Percentiles rank a stretch among this genome's conserved stretches.
Evolutionary conservation across 2,797 vertebrate genomes (phyloP).

Genomic region (Artibeus lituratus): DNA sequence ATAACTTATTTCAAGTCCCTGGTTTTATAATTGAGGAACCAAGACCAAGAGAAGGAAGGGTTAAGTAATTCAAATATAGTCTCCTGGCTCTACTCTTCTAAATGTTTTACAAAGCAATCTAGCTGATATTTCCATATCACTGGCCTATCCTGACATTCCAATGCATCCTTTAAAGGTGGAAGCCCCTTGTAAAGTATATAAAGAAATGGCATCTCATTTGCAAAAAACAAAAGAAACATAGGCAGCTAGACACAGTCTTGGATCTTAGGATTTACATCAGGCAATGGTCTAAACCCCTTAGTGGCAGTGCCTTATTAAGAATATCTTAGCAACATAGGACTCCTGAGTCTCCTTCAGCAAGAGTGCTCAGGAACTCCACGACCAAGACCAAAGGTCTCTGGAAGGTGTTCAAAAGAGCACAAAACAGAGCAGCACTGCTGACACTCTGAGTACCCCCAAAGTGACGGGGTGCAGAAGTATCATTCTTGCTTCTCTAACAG

Average conservation of each 20-base stretch:
- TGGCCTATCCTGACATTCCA: neutral
- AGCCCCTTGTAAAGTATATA: neutral
- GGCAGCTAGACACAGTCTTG: neutral
- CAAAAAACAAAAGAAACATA: neutral
- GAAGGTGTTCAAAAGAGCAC: neutral
- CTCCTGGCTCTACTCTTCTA: neutral
- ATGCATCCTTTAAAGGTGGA: neutral
- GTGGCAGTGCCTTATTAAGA: neutral
- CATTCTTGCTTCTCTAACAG: neutral
- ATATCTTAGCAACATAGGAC: neutral
- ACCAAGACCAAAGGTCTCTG: neutral
- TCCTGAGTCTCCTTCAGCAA: neutral
- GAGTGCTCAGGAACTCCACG: neutral
- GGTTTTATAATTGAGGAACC: neutral
- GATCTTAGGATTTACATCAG: neutral
- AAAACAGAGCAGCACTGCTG: neutral
- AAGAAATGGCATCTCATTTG: neutral
- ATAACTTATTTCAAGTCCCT: neutral
- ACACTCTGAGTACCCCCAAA: neutral
- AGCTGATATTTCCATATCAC: neutral
- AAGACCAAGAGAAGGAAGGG: neutral
- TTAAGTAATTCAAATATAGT: neutral
- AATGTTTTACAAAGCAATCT: neutral
- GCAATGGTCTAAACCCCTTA: neutral
- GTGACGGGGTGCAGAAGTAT: fast-evolving